Percentiles rank a stretch among this genome's conserved stretches.
Conservation (phyloP, 2,113 vertebrate genomes). For the Phaethornis superciliosus region DNA sequence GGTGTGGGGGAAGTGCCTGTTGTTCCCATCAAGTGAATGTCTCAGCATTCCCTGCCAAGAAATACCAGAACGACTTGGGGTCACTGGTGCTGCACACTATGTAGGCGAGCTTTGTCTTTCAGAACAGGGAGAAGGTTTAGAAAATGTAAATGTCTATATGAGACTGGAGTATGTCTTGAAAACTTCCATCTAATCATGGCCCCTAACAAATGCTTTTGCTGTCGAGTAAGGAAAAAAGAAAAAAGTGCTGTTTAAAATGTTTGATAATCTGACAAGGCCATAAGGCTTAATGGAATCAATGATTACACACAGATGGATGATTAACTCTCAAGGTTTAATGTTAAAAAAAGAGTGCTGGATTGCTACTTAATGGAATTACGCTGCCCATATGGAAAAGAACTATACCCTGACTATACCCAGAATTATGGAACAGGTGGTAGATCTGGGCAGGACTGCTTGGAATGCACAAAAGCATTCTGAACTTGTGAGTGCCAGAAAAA, state of each 20-base stretch:
- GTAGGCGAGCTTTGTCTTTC: not conserved
- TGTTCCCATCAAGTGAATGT: not conserved
- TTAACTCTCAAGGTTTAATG: constrained; percentile 84
- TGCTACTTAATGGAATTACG: constrained; percentile 84
- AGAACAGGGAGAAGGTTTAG: not conserved
- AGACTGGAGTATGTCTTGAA: constrained; percentile 43
- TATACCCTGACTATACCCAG: constrained; percentile 83
- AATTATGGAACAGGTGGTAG: constrained; percentile 84
- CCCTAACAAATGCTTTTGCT: constrained; percentile 77
- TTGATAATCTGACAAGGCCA: constrained; percentile 87
- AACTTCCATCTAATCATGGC: constrained; percentile 65
- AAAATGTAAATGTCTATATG: not conserved
- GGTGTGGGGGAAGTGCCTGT: no score
- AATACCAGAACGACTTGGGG: not conserved
- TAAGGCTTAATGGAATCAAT: constrained; percentile 87
- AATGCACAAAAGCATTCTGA: constrained; percentile 80
- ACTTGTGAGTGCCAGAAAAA: constrained; percentile 77
- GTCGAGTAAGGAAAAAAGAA: constrained; percentile 64
- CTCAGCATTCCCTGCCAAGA: not conserved
- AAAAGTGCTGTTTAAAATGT: constrained; percentile 79
- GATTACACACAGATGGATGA: constrained; percentile 87
- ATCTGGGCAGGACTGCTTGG: constrained; percentile 82
- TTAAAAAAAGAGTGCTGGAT: constrained; percentile 81
- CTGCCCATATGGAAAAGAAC: constrained; percentile 86
- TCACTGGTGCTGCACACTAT: not conserved